phyloP scores from a whole-genome alignment of 2,113 vertebrate species.

The Calyptomena viridis region DNA sequence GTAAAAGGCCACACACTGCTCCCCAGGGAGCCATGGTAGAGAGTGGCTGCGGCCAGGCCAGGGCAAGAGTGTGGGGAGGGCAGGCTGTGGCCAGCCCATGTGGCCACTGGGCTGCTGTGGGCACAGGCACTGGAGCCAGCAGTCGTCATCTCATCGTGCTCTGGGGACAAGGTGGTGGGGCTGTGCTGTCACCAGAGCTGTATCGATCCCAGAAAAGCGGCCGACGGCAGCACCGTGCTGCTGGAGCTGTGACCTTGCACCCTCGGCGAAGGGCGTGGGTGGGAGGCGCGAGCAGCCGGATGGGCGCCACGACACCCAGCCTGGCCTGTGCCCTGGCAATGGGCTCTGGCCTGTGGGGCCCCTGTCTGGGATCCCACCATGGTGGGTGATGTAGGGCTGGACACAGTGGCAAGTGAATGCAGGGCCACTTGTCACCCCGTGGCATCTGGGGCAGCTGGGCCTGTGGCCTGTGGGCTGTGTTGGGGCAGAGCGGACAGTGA shows the following conservation, averaged over 20 bases:
- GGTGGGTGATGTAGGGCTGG: not conserved
- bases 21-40: accelerated
- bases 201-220: slow-evolving; percentile 48
- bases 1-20: not conserved
- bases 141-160: not conserved
- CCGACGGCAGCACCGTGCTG: not conserved
- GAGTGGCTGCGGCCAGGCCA: not conserved
- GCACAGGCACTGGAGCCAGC: not conserved
- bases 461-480: not conserved
- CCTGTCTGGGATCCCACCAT: accelerated
- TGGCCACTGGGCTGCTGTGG: accelerated
- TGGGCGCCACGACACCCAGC: not conserved
- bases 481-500: not conserved
- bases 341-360: not conserved
- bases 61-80: not conserved
- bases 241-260: slow-evolving; percentile 47
- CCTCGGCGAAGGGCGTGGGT: slow-evolving; percentile 16
- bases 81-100: not conserved
- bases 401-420: too few relatives aligned
- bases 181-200: not conserved
- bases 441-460: not conserved
- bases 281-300: not conserved
- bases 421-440: not conserved
- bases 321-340: not conserved
- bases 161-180: not conserved